Evolutionary conservation across 1,140 invertebrate genomes (phyloP).

Genomic region (Lysiphlebus fabarum): DNA sequence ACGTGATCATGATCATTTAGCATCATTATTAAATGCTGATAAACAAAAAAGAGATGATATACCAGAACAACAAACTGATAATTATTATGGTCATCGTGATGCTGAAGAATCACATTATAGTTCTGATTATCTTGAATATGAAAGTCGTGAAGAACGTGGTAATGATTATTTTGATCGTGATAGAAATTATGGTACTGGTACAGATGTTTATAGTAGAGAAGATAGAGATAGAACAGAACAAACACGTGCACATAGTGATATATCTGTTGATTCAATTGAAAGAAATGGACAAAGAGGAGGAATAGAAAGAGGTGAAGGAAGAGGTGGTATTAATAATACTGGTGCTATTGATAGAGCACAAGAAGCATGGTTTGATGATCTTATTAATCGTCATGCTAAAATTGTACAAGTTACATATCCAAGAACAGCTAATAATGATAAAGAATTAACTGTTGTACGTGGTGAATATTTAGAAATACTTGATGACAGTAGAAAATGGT

Average conservation of each 20-base stretch:
- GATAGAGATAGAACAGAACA: slow-evolving; percentile 47
- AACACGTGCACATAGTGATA: slow-evolving; percentile 65
- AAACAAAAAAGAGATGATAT: slow-evolving; percentile 54
- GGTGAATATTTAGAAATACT: slow-evolving; percentile 94
- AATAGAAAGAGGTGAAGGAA: slow-evolving; percentile 35
- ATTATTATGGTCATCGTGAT: slow-evolving; percentile 53
- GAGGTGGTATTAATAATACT: background rate
- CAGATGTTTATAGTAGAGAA: slow-evolving; percentile 51
- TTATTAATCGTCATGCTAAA: slow-evolving; percentile 71
- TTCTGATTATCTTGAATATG: slow-evolving; percentile 62
- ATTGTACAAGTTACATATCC: slow-evolving; percentile 93
- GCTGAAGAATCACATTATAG: slow-evolving; percentile 58
- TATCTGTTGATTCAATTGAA: slow-evolving; percentile 75
- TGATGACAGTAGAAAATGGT: slow-evolving; percentile 96
- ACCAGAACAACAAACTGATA: slow-evolving; percentile 48
- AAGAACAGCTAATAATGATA: slow-evolving; percentile 94
- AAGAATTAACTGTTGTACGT: slow-evolving; percentile 91
- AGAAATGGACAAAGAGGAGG: slow-evolving; percentile 53
- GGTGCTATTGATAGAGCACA: slow-evolving; percentile 49
- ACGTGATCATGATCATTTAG: slow-evolving; percentile 55
- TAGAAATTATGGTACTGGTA: slow-evolving; percentile 50
- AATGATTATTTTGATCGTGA: slow-evolving; percentile 57
- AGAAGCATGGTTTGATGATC: slow-evolving; percentile 72
- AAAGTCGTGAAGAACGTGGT: slow-evolving; percentile 52
- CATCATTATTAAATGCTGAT: slow-evolving; percentile 50